Percentiles rank a stretch among this genome's conserved stretches.
Conservation (phyloP, 2,113 vertebrate genomes). For the Salvelinus namaycush region DNA sequence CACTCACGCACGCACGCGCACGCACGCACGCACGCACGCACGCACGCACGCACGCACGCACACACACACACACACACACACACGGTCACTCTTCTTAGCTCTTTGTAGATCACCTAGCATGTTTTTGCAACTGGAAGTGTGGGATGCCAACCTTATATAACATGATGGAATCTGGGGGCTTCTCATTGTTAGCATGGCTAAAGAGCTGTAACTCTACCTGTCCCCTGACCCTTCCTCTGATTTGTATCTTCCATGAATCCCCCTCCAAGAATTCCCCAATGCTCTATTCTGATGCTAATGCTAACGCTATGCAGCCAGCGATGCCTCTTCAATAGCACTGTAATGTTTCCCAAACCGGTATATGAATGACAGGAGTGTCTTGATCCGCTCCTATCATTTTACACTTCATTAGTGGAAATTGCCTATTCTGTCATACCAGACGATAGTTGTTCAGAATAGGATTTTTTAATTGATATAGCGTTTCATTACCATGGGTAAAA, state of each 20-base stretch:
- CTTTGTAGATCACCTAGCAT: background rate
- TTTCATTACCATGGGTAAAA: too few species aligned
- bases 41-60: background rate
- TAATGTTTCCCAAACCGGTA: background rate
- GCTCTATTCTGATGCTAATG: slow-evolving; percentile 11
- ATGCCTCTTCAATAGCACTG: background rate
- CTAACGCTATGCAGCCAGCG: background rate
- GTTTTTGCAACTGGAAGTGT: background rate
- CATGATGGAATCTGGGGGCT: slow-evolving; percentile 4
- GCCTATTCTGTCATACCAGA: too few species aligned
- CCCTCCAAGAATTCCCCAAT: background rate
- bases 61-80: background rate
- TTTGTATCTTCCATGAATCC: background rate
- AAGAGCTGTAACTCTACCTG: background rate
- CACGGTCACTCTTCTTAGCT: background rate
- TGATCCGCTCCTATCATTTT: too few species aligned
- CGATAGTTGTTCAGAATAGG: too few species aligned
- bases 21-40: background rate
- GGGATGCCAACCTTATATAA: background rate
- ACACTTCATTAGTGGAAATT: too few species aligned
- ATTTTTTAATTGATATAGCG: too few species aligned
- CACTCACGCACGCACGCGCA: background rate
- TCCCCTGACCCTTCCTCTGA: slow-evolving; percentile 10
- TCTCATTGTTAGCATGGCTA: background rate
- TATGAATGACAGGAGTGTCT: background rate